These are phyloP conservation scores for Chloroclysta siterata DNA, from an alignment of 2,888 invertebrate genomes.

Conservation along the genomic window DNA sequence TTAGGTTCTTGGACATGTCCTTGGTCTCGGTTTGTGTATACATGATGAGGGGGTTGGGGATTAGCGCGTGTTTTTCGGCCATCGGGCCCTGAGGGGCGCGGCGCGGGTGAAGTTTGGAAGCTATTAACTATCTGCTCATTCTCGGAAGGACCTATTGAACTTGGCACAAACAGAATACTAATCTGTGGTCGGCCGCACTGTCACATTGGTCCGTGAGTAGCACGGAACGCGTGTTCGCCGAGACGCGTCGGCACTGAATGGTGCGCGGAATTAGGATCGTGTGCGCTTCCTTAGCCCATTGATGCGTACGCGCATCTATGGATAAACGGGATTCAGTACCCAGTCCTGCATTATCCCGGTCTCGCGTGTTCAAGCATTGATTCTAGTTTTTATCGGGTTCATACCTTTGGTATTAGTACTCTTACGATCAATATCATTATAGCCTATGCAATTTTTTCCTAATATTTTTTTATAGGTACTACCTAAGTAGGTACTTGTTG, in stretches of 20 bases:
- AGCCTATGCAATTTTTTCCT: too few relatives aligned
- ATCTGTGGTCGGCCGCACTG: conserved; percentile 11
- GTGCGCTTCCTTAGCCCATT: conserved; percentile 38
- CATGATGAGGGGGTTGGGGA: conserved; percentile 67
- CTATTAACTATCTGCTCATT: conserved; percentile 71
- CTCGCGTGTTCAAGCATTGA: too few relatives aligned
- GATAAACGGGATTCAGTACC: conserved; percentile 33
- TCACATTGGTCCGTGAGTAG: conserved; percentile 5
- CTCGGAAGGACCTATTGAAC: conserved; percentile 51
- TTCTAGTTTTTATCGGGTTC: too few relatives aligned
- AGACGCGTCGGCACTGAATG: conserved; percentile 53
- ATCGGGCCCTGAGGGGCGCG: conserved; percentile 52
- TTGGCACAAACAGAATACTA: conserved; percentile 14
- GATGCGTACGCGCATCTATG: conserved; percentile 41
- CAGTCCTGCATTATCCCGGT: conserved; percentile 6
- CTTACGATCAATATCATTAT: too few relatives aligned
- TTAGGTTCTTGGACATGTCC: conserved; percentile 76
- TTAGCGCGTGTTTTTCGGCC: conserved; percentile 74
- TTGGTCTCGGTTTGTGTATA: conserved; percentile 71
- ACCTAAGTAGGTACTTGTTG: too few relatives aligned
- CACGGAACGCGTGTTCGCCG: conserved; percentile 55
- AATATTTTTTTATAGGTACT: too few relatives aligned
- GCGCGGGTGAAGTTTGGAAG: conserved; percentile 52
- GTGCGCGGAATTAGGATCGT: conserved; percentile 41
- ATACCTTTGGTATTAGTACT: too few relatives aligned